Base-by-base conservation (phyloP, 2,888 invertebrate genomes). In the Ischnura elegans region DNA sequence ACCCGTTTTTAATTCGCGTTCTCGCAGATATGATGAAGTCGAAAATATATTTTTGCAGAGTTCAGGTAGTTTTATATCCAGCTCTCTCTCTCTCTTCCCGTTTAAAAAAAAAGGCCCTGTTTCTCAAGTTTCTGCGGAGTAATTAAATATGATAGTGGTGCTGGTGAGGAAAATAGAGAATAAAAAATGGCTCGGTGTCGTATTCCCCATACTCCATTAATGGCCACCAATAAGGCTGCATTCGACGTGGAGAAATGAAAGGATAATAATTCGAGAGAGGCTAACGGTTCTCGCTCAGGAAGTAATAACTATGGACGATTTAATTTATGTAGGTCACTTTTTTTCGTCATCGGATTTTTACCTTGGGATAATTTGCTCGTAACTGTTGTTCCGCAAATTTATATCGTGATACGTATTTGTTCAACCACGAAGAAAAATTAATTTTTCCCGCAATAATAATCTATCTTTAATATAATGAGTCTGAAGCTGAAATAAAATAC, bases 111-210 rank as follows among this genome's bases (percentile, higher is more conserved):
- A 76, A 10, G 76, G 8, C 51, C 10, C 76, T 36, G 36, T 76
- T 76, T 76, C 76, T 76, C 76, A 76, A 76, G 76, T 76, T 76
- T 76, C 76, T 29, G 76, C 25, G 36, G 76, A 76, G 76, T 76
- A 76, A 76, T 76, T 76, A 76, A 76, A 76, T 13, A 2, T 76
- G 16, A 76, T 76, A 36, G 76, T 16, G 76, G 76, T 36, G 36
- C 8, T 13, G 6, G 76, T n/a, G n/a, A n/a, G n/a, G n/a, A n/a
- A n/a, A n/a, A n/a, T n/a, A n/a, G n/a, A n/a, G n/a, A 13, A 29
- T 6, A 61, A 61, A 61, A 76, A 76, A 76, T 29, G 29, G 76
- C 76, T 76, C 36, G 36, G 76, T 76, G 29, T 76, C 76, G 76
- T 76, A 76, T 76, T 76, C 36, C 76, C 76, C 0, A 0, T 76